Conservation (phyloP, 1,140 invertebrate genomes). For the Drosophila albomicans region DNA sequence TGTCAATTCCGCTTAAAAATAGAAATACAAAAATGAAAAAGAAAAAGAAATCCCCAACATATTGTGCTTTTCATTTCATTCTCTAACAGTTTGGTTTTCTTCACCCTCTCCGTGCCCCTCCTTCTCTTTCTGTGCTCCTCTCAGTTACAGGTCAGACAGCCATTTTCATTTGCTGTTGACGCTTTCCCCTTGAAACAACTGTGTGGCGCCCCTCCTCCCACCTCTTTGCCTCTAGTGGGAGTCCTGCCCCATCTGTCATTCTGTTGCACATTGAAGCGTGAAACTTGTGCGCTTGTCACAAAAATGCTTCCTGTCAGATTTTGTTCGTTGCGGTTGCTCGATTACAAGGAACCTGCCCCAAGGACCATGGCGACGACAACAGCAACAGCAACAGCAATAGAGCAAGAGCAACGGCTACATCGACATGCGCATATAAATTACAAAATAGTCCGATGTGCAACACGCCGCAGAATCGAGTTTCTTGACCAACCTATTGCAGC, state of each 20-base stretch:
- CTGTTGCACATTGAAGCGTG: conserved; percentile 74
- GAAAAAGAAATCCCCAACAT: conserved; percentile 52
- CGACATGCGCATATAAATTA: conserved; percentile 74
- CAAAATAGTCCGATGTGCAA: conserved; percentile 58
- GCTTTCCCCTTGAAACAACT: conserved; percentile 33
- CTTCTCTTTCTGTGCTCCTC: neutral
- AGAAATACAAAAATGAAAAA: conserved; percentile 20
- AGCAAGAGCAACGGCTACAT: conserved; percentile 30
- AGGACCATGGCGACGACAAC: conserved; percentile 8
- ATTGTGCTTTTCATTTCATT: conserved; percentile 63
- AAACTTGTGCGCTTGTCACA: conserved; percentile 80
- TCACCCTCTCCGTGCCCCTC: neutral
- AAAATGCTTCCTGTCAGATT: conserved; percentile 77
- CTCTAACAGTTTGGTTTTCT: conserved; percentile 40
- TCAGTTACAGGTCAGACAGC: conserved; percentile 47
- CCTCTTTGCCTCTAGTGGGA: neutral
- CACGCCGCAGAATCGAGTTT: conserved; percentile 55
- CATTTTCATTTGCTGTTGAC: conserved; percentile 53
- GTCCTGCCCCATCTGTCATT: conserved; percentile 35
- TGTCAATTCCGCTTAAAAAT: conserved; percentile 31
- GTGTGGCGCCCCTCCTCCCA: neutral
- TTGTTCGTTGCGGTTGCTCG: conserved; percentile 53
- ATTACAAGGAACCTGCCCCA: conserved; percentile 27
- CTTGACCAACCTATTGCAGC: conserved; percentile 57
- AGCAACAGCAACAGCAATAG: conserved; percentile 1